Evolutionary conservation across 2,113 vertebrate genomes (phyloP), one percentile per base, ranked within the genome.

Genomic region (Lampris megalopsis): DNA sequence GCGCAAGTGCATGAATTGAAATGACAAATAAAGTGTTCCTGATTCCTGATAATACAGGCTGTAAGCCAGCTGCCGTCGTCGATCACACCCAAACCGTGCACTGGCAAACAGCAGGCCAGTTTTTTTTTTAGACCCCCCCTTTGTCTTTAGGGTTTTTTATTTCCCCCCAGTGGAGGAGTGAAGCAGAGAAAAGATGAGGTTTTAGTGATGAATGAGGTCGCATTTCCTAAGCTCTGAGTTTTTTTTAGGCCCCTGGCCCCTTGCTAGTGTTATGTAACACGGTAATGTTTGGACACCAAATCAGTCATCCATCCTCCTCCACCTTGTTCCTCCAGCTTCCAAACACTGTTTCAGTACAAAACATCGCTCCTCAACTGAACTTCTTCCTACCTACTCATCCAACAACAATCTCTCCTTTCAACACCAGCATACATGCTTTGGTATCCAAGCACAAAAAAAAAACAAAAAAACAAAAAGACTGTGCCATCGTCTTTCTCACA

Each of bases 231-330:
- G 48, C 24, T 60, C 56, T 58, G 56, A 54, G 48, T 42, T 67
- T 58, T 41, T 52, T 68, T 11, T 13, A 52, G 8, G 3, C 42
- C 10, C 13, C 47, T 53, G 56, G 24, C 24, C 47, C 47, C 50
- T 50, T 75, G 49, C 8, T 52, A 10, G 2, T 52, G 49, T 52
- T 61, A 53, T 65, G 50, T 65, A 73, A 58, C 62, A 38, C 9
- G n/a, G 52, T 35, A 65, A 65, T n/a, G 35, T 43, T 60, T 24
- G 37, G 63, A 40, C 50, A 61, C 38, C 62, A 68, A 45, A 53
- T 3, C 61, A 45, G 9, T 63, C 38, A n/a, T 47, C 62, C 43
- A 24, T n/a, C 42, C n/a, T n/a, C 67, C 41, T 36, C 43, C 10
- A 3, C 41, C 63, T 24, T 24, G 24, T 24, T 24, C 24, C 24